phyloP scores from a whole-genome alignment of 23 tunicate species.

The Corella eumyota region DNA sequence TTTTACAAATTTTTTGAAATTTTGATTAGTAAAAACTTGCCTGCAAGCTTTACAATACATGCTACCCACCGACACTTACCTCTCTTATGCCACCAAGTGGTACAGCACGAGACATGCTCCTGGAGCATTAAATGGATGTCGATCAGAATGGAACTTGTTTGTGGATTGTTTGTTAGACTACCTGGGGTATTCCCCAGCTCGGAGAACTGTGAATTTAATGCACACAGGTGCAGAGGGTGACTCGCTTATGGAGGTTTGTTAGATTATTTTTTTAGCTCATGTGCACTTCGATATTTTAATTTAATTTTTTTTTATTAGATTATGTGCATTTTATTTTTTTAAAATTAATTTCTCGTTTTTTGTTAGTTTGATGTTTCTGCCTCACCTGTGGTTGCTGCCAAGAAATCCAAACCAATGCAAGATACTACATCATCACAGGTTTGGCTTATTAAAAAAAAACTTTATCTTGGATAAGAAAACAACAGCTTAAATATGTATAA shows the following conservation, averaged over 20 bases:
- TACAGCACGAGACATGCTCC: slow-evolving; percentile 74
- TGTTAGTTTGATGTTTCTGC: slow-evolving; percentile 57
- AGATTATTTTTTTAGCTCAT: too few species aligned
- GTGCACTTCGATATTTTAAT: background rate
- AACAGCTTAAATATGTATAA: too few species aligned
- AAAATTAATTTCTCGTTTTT: background rate
- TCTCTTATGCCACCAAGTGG: slow-evolving; percentile 66
- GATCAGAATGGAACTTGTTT: slow-evolving; percentile 73
- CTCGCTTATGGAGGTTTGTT: too few species aligned
- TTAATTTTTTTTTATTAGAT: background rate
- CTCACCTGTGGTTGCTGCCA: slow-evolving; percentile 78
- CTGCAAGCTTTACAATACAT: slow-evolving; percentile 60
- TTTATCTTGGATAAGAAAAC: too few species aligned
- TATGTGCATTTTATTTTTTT: background rate
- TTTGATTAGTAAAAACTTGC: slow-evolving; percentile 41
- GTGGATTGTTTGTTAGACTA: slow-evolving; percentile 54
- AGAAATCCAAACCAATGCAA: slow-evolving; percentile 43
- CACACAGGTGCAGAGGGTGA: too few species aligned
- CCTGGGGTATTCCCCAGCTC: slow-evolving; percentile 72
- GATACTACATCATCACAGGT: background rate
- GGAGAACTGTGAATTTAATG: too few species aligned
- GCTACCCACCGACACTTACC: slow-evolving; percentile 67
- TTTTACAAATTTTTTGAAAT: background rate
- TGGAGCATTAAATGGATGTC: slow-evolving; percentile 69
- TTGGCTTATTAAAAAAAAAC: too few species aligned